A percentile compares a stretch with the other conserved stretches of the same genome.
Conservation (phyloP, 2,113 vertebrate species). For the Coregonus clupeaformis region DNA sequence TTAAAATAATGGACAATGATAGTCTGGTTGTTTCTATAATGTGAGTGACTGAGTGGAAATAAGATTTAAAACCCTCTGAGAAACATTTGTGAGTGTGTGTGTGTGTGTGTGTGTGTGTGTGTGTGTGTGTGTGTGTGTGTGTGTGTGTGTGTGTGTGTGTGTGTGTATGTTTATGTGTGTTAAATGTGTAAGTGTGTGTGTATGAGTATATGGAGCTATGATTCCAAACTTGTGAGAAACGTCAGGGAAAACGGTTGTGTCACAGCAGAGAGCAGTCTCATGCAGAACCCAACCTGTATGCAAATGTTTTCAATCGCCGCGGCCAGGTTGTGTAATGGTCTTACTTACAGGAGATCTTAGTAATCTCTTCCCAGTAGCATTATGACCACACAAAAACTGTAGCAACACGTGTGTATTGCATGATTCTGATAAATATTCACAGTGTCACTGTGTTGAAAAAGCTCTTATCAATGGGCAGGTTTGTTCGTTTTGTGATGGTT, state of each 20-base stretch:
- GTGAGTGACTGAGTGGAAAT: background rate
- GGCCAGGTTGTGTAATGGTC: background rate
- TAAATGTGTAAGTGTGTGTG: too few species aligned
- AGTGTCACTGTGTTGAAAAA: background rate
- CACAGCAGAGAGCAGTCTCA: background rate
- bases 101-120: too few species aligned
- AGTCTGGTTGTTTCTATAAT: background rate
- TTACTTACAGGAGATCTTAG: background rate
- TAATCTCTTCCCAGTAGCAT: background rate
- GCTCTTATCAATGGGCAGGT: background rate
- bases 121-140: too few species aligned
- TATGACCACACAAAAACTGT: background rate
- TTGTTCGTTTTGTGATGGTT: too few species aligned
- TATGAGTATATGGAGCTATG: background rate
- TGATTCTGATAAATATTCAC: background rate
- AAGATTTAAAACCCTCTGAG: background rate
- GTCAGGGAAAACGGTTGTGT: background rate
- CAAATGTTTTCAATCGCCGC: background rate
- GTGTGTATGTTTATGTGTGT: too few species aligned
- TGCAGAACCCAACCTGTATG: too few species aligned
- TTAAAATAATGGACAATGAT: background rate
- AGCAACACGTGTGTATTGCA: background rate
- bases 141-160: too few species aligned
- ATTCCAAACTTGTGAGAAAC: background rate
- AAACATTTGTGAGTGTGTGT: too few species aligned